These are phyloP conservation scores for Lucilia sericata DNA, from an alignment of 1,140 invertebrate genomes.

Conservation along the genomic window DNA sequence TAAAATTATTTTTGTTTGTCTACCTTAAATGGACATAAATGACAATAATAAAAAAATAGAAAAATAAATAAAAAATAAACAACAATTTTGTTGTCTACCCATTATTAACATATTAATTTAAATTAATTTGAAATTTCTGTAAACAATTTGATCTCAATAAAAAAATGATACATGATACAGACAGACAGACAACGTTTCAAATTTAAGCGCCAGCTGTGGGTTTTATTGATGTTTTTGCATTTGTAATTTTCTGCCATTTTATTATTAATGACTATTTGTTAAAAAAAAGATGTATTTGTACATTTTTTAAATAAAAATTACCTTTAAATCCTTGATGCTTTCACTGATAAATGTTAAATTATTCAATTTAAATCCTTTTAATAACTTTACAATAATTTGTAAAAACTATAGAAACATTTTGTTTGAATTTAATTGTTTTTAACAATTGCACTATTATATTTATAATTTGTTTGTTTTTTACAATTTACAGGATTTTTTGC, in stretches of 20 bases:
- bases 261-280: not conserved
- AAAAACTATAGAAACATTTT: too few species aligned
- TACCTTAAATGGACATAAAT: not conserved
- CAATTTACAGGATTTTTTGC: too few species aligned
- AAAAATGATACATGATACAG: not conserved
- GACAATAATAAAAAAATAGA: not conserved
- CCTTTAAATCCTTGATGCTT: not conserved
- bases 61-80: not conserved
- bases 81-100: not conserved
- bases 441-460: too few species aligned
- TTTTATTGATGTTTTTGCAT: constrained; percentile 3
- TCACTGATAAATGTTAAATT: not conserved
- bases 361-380: too few species aligned
- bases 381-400: too few species aligned
- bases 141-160: not conserved
- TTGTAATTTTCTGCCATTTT: not conserved
- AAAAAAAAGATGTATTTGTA: not conserved
- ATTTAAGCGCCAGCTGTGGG: not conserved
- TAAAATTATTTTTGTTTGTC: not conserved
- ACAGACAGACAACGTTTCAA: not conserved
- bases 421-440: too few species aligned
- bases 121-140: constrained; percentile 8
- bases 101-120: constrained; percentile 25
- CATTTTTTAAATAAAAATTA: not conserved
- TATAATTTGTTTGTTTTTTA: too few species aligned